These are phyloP conservation scores for Hystrix cristata DNA, from an alignment of 2,113 vertebrate genomes.

Conservation along the genomic window DNA sequence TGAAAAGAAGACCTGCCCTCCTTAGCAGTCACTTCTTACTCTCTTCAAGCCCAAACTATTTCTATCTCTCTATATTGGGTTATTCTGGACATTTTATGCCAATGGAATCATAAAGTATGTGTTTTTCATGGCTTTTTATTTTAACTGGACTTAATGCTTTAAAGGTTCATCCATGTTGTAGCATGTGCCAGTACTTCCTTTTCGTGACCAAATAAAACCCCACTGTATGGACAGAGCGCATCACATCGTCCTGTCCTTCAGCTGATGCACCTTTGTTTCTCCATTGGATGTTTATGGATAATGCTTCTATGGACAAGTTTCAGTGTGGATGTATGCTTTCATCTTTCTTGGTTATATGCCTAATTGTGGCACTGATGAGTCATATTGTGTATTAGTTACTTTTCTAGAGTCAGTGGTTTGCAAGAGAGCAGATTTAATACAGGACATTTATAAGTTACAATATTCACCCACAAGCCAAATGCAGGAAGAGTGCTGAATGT, in stretches of 20 bases:
- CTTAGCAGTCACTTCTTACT: not conserved
- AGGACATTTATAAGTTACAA: no score
- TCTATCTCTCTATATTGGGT: not conserved
- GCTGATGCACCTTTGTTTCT: not conserved
- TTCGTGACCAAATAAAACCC: not conserved
- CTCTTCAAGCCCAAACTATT: not conserved
- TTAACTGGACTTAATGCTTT: not conserved
- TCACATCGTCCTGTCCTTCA: not conserved
- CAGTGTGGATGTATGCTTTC: not conserved
- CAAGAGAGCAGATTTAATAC: no score
- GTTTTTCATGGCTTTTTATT: not conserved
- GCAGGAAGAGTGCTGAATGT: no score
- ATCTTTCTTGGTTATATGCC: not conserved
- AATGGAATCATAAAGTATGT: not conserved
- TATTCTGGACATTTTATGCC: not conserved
- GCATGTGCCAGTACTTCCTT: not conserved
- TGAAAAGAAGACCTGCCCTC: not conserved
- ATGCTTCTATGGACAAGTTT: not conserved
- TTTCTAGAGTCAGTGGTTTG: no score
- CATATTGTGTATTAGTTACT: not conserved
- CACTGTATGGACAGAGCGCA: not conserved
- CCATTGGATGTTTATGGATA: not conserved
- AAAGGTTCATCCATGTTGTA: not conserved
- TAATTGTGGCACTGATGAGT: not conserved
- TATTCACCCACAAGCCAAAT: no score